Evolutionary conservation across 2,113 vertebrate genomes (phyloP).

Genomic region (Chaetodon trifascialis): DNA sequence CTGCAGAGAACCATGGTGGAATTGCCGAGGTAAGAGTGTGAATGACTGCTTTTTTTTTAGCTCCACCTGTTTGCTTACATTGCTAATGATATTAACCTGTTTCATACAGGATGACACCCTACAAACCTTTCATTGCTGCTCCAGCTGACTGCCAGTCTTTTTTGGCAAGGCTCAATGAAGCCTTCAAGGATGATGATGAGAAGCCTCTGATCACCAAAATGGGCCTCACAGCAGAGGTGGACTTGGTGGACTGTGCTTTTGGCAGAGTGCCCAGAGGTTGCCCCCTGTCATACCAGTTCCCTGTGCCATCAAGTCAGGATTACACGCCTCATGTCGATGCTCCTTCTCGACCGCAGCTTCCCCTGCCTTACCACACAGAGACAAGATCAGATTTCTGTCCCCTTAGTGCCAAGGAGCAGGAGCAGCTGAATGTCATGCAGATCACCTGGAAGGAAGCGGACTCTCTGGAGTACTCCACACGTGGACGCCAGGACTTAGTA

Average conservation of each 20-base stretch:
- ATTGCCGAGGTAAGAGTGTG: constrained; percentile 56
- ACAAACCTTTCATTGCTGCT: not conserved
- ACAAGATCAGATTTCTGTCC: rapidly evolving
- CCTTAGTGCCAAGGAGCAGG: constrained; percentile 29
- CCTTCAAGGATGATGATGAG: constrained; percentile 44
- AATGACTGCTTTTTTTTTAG: not conserved
- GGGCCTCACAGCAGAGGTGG: constrained; percentile 32
- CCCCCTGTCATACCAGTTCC: constrained; percentile 56
- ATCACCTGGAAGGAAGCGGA: constrained; percentile 52
- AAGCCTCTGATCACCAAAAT: constrained; percentile 61
- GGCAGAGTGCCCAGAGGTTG: constrained; percentile 60
- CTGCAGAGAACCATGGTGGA: constrained; percentile 66
- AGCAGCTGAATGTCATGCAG: not conserved
- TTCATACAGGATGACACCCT: constrained; percentile 35
- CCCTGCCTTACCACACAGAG: not conserved
- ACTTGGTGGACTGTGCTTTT: constrained; percentile 52
- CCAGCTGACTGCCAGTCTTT: constrained; percentile 11
- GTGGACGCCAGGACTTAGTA: not conserved
- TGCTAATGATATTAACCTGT: not conserved
- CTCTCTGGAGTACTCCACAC: constrained; percentile 42
- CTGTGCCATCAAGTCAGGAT: constrained; percentile 43
- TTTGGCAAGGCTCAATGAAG: constrained; percentile 47
- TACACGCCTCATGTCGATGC: constrained; percentile 4
- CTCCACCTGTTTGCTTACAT: not conserved
- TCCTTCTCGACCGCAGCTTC: constrained; percentile 44